These are phyloP conservation scores for Melangyna quadrimaculata DNA, from an alignment of 2,888 invertebrate genomes.

Conservation along the genomic window DNA sequence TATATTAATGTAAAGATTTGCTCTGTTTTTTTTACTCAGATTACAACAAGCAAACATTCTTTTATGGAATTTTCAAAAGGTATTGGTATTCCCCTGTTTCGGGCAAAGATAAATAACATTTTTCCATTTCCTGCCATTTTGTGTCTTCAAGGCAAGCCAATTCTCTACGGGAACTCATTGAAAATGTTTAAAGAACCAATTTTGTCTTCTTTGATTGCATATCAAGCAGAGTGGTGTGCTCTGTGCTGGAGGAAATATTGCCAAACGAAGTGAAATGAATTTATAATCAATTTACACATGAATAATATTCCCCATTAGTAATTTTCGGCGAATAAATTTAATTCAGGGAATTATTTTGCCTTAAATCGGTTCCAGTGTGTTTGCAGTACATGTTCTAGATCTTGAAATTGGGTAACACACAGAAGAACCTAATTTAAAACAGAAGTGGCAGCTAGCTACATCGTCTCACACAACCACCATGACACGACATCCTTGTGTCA, in stretches of 20 bases:
- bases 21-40: background rate
- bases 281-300: constrained; percentile 69
- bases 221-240: constrained; percentile 8
- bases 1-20: background rate
- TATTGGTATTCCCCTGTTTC: constrained; percentile 19
- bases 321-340: constrained; percentile 35
- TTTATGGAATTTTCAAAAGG: background rate
- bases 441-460: constrained; percentile 5
- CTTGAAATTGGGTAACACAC: constrained; percentile 2
- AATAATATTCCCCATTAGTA: constrained; percentile 56
- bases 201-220: constrained; percentile 35
- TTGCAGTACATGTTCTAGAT: background rate
- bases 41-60: background rate
- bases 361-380: constrained; percentile 1
- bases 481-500: constrained; percentile 20
- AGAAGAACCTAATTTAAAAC: constrained; percentile 14
- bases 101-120: constrained; percentile 54
- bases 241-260: constrained; percentile 26
- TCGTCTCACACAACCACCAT: background rate
- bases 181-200: constrained; percentile 62
- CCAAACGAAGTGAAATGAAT: constrained; percentile 62
- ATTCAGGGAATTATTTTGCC: constrained; percentile 10
- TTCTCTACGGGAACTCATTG: constrained; percentile 50
- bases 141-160: constrained; percentile 39
- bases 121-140: constrained; percentile 45